Percentiles rank a stretch among this genome's conserved stretches.
Evolutionary conservation across 2,888 invertebrate genomes (phyloP).

Genomic region (Plebejus melissa): DNA sequence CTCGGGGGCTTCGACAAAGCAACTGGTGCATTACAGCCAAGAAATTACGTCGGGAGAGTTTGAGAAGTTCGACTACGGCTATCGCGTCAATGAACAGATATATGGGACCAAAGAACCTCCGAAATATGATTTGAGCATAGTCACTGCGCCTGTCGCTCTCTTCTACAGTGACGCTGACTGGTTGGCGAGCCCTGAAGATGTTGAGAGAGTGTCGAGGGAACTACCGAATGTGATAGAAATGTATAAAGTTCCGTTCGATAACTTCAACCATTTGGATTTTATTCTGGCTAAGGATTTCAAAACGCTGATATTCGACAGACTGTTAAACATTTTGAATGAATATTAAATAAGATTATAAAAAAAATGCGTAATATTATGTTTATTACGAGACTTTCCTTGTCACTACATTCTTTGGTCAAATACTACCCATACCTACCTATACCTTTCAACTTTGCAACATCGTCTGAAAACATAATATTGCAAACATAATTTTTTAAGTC

Average conservation of each 20-base stretch:
- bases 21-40: conserved; percentile 77
- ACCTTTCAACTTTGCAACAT: not conserved
- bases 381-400: not conserved
- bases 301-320: conserved; percentile 44
- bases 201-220: conserved; percentile 67
- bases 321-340: conserved; percentile 31
- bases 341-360: not conserved
- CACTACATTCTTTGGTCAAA: not conserved
- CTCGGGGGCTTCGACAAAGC: conserved; percentile 75
- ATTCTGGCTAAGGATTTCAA: conserved; percentile 57
- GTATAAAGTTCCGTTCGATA: conserved; percentile 73
- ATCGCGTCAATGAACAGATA: conserved; percentile 44
- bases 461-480: not conserved
- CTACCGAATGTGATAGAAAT: conserved; percentile 76
- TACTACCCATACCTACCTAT: not conserved
- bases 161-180: conserved; percentile 79
- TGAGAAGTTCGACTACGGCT: conserved; percentile 55
- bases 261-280: conserved; percentile 65
- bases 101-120: conserved; percentile 55
- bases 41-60: conserved; percentile 54
- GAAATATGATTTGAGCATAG: conserved; percentile 48
- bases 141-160: conserved; percentile 55
- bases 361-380: not conserved
- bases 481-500: too few relatives aligned
- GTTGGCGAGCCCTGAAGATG: conserved; percentile 80